A percentile compares a stretch with the other conserved stretches of the same genome.
phyloP scores from a whole-genome alignment of 1,140 invertebrate species.

The Aphidius gifuensis region DNA sequence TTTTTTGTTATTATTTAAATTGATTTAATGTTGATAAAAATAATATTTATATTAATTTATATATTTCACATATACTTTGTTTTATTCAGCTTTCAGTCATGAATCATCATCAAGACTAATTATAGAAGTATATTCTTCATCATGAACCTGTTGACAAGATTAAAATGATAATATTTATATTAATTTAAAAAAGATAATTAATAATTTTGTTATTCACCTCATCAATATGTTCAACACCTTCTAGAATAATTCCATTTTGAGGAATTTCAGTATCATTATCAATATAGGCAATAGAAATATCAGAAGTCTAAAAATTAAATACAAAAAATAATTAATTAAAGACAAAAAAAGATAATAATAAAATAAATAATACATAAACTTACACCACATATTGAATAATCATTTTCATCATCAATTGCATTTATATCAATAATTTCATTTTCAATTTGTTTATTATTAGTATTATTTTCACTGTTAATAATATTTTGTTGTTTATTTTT shows the following conservation, averaged over 20 bases:
- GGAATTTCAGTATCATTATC: constrained; percentile 44
- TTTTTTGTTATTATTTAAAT: no score
- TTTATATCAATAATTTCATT: constrained; percentile 23
- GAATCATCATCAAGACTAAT: no score
- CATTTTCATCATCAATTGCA: constrained; percentile 19
- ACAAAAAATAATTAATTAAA: background rate
- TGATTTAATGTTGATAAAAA: no score
- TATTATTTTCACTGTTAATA: background rate
- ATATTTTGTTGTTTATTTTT: constrained; percentile 20
- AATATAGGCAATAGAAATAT: constrained; percentile 52
- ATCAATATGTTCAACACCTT: no score
- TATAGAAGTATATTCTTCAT: no score
- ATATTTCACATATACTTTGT: no score
- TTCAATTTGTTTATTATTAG: constrained; percentile 2
- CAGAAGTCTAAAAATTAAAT: constrained; percentile 31
- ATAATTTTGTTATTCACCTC: no score
- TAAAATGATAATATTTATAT: no score
- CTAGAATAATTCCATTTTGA: constrained; percentile 45
- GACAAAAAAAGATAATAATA: background rate
- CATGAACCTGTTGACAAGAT: no score
- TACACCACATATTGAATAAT: constrained; percentile 44
- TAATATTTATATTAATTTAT: no score
- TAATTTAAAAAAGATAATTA: no score
- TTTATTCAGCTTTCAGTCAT: no score
- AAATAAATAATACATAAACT: constrained; percentile 5